A percentile compares a stretch with the other conserved stretches of the same genome.
Evolutionary conservation across 2,888 invertebrate species (phyloP).

Genomic region (Xestia xanthographa): DNA sequence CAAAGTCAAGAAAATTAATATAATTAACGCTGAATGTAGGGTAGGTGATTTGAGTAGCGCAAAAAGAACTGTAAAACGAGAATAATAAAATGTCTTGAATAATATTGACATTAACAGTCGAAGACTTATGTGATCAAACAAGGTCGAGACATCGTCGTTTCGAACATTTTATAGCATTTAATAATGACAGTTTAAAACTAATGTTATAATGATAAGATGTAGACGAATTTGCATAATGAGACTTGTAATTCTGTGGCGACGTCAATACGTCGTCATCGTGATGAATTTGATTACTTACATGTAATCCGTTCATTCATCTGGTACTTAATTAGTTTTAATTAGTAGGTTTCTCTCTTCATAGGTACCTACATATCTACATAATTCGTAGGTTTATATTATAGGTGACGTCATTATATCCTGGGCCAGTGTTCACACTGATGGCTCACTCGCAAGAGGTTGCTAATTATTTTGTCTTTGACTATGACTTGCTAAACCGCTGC

Average conservation of each 20-base stretch:
- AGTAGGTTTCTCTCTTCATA: conserved; percentile 4
- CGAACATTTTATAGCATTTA: conserved; percentile 19
- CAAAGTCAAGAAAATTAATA: conserved; percentile 2
- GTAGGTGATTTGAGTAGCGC: not conserved
- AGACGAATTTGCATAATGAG: conserved; percentile 26
- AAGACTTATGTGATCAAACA: not conserved
- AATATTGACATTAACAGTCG: conserved; percentile 14
- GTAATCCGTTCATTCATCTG: conserved; percentile 11
- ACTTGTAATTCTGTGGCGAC: not conserved
- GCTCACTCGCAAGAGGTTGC: conserved; percentile 1
- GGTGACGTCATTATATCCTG: conserved; percentile 2
- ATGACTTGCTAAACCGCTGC: conserved; percentile 14
- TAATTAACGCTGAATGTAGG: no score
- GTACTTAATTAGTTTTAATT: conserved; percentile 20
- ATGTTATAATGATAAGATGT: conserved; percentile 14
- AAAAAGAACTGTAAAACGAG: not conserved
- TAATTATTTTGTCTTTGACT: conserved; percentile 21
- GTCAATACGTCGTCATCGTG: conserved; percentile 26
- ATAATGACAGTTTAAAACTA: not conserved
- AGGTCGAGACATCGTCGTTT: conserved; percentile 5
- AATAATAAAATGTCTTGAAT: conserved; percentile 3
- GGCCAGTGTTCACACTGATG: not conserved
- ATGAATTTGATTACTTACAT: conserved; percentile 35
- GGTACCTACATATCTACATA: not conserved
- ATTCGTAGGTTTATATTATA: not conserved